Evolutionary conservation across 2,888 invertebrate genomes (phyloP).

Genomic region (Brachypalpus laphriformis): DNA sequence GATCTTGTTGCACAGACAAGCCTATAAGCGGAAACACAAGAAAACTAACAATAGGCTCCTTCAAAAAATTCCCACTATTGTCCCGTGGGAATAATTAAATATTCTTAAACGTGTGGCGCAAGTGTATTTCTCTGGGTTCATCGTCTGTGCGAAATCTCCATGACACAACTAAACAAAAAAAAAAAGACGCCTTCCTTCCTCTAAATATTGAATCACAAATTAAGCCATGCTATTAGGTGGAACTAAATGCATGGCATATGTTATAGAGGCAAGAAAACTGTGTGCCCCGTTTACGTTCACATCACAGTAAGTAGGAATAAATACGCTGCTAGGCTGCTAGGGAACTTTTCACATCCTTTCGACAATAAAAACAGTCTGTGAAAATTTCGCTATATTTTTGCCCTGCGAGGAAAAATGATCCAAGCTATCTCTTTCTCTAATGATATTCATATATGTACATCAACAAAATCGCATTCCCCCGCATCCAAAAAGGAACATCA

Average conservation of each 20-base stretch:
- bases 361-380: constrained; percentile 42
- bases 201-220: constrained; percentile 60
- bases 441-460: constrained; percentile 56
- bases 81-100: constrained; percentile 71
- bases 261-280: constrained; percentile 24
- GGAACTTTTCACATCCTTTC: constrained; percentile 58
- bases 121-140: constrained; percentile 60
- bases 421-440: constrained; percentile 1
- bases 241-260: constrained; percentile 62
- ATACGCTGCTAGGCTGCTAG: constrained; percentile 8
- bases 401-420: constrained; percentile 29
- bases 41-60: constrained; percentile 55
- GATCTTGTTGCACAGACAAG: constrained; percentile 56
- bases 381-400: constrained; percentile 22
- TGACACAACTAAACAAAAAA: constrained; percentile 12
- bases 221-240: constrained; percentile 60
- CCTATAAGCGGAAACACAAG: constrained; percentile 62
- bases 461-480: constrained; percentile 31
- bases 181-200: constrained; percentile 42
- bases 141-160: constrained; percentile 63
- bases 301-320: constrained; percentile 21
- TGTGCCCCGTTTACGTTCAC: constrained; percentile 39
- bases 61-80: constrained; percentile 70
- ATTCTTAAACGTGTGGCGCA: constrained; percentile 68
- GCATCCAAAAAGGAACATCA: constrained; percentile 32